Conservation (phyloP, 53 echinoderm and acorn worm species). For the Pentamera pediparva region DNA sequence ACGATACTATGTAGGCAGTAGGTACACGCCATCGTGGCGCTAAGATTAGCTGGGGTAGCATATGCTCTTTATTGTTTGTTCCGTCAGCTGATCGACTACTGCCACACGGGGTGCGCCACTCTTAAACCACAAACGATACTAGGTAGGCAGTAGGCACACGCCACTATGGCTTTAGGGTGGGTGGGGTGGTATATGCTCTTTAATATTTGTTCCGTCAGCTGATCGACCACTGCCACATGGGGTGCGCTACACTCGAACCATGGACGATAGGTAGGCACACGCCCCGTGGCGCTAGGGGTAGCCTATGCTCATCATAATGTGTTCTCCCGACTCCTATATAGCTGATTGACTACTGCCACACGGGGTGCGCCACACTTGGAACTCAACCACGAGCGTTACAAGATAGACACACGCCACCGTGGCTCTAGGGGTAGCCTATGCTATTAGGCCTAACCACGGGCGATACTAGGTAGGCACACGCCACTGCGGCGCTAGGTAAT, state of each 20-base stretch:
- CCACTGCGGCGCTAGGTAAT: no score
- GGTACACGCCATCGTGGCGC: no score
- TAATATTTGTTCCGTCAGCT: conserved; percentile 87
- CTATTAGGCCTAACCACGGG: no score
- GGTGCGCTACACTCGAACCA: conserved; percentile 81
- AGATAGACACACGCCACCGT: conserved; percentile 29
- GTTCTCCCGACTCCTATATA: not conserved
- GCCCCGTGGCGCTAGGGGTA: no score
- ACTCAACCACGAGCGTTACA: conserved; percentile 73
- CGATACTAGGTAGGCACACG: conserved; percentile 64
- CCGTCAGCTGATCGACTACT: conserved; percentile 92
- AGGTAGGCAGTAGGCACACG: conserved; percentile 42
- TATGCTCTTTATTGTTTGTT: no score
- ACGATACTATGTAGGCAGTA: no score
- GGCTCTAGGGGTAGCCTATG: no score
- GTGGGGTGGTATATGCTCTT: no score
- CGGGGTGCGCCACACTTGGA: conserved; percentile 87
- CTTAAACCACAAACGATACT: conserved; percentile 75
- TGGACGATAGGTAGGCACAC: no score
- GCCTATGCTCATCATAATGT: no score
- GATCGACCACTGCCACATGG: conserved; percentile 91
- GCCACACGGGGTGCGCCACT: conserved; percentile 93
- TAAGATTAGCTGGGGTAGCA: no score
- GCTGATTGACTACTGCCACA: conserved; percentile 30
- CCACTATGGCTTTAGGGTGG: no score